Percentiles rank a stretch among this genome's conserved stretches.
These are phyloP conservation scores for Pelagia noctiluca DNA, from an alignment of 30 jellyfish, hydroid and myxozoan genomes.

Conservation along the genomic window DNA sequence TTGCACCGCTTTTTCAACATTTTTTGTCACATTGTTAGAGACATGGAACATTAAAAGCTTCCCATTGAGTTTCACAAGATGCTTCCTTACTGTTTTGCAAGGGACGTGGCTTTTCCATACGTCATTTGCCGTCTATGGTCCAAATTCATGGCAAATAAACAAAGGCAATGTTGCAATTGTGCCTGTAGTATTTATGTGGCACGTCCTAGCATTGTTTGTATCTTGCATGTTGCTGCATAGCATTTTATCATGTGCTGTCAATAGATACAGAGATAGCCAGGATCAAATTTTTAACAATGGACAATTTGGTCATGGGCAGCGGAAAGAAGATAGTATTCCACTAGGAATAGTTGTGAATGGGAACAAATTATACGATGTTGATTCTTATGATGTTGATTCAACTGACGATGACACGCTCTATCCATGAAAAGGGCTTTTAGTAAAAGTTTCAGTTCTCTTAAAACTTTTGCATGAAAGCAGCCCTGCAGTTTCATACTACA, in stretches of 20 bases:
- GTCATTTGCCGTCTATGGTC: conserved; percentile 22
- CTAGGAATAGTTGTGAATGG: conserved; percentile 68
- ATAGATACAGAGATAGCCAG: conserved; percentile 9
- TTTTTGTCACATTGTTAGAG: conserved; percentile 23
- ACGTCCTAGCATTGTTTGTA: conserved; percentile 14
- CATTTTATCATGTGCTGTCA: conserved; percentile 30
- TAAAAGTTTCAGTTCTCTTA: too few relatives aligned
- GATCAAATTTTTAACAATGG: conserved; percentile 28
- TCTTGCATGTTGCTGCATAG: conserved; percentile 17
- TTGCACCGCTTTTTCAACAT: background rate
- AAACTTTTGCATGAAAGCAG: too few relatives aligned
- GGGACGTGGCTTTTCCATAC: conserved; percentile 70
- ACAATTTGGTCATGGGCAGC: background rate
- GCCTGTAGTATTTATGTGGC: conserved; percentile 60
- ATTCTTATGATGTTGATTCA: conserved; percentile 21
- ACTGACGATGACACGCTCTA: conserved; percentile 47
- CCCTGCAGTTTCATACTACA: too few relatives aligned
- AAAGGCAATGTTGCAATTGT: conserved; percentile 31
- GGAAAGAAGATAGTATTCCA: conserved; percentile 61
- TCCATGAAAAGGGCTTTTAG: background rate
- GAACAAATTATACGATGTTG: conserved; percentile 36
- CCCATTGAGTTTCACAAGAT: conserved; percentile 40
- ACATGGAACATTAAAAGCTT: conserved; percentile 28
- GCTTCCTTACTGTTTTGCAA: conserved; percentile 49
- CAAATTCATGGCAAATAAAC: conserved; percentile 31